phyloP scores from a whole-genome alignment of 2,113 vertebrate species.

The Hippotragus niger region DNA sequence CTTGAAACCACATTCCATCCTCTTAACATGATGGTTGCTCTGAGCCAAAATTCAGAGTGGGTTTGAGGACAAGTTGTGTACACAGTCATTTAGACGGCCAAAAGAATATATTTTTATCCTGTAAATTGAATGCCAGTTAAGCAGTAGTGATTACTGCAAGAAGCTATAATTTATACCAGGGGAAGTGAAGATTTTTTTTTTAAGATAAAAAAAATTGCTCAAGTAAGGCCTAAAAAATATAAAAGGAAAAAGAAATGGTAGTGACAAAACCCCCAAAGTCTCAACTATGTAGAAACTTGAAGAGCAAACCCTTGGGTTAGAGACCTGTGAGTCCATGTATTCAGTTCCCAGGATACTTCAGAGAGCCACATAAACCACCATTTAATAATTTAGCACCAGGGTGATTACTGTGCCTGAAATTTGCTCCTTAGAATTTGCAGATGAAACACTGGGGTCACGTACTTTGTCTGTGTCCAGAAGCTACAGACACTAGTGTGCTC shows the following conservation, averaged over 20 bases:
- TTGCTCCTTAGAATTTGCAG: not conserved
- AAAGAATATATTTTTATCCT: conserved; percentile 58
- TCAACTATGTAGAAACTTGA: not conserved
- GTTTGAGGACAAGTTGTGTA: conserved; percentile 69
- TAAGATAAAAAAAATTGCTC: conserved; percentile 29
- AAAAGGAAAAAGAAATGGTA: not conserved
- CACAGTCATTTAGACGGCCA: conserved; percentile 59
- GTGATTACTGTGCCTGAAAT: not conserved
- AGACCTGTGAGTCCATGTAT: not conserved
- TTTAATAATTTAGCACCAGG: not conserved
- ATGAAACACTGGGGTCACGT: not conserved
- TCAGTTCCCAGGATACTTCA: not conserved
- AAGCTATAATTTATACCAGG: conserved; percentile 51
- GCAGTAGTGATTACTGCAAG: conserved; percentile 50
- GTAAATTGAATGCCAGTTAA: conserved; percentile 41
- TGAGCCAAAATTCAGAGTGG: conserved; percentile 21
- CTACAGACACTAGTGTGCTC: not conserved
- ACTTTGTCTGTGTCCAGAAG: not conserved
- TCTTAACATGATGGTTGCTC: conserved; percentile 40
- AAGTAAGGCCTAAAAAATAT: not conserved
- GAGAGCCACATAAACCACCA: not conserved
- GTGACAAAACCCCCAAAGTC: not conserved
- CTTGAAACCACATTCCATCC: conserved; percentile 49
- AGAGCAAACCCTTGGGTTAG: not conserved
- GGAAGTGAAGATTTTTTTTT: conserved; percentile 10